These are phyloP conservation scores for Dicaeum eximium DNA, from an alignment of 2,113 vertebrate genomes.

Conservation along the genomic window DNA sequence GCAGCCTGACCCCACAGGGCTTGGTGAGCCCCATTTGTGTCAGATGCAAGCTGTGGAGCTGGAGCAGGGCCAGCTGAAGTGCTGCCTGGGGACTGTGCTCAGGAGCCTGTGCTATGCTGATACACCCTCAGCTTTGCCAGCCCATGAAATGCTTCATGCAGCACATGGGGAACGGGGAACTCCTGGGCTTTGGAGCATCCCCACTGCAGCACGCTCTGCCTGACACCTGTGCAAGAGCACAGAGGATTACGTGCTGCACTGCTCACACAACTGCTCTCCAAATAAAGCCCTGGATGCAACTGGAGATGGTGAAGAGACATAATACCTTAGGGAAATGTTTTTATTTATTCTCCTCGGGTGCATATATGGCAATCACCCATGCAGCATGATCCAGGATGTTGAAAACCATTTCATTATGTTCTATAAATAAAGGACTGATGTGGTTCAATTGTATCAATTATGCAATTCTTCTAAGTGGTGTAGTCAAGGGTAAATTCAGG, in stretches of 20 bases:
- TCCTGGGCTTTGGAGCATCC: rapidly evolving
- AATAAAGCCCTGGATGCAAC: not conserved
- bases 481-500: slow-evolving; percentile 29
- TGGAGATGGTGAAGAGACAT: not conserved
- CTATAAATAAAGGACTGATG: slow-evolving; percentile 61
- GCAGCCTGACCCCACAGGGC: rapidly evolving
- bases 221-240: not conserved
- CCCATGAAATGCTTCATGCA: rapidly evolving
- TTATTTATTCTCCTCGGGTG: slow-evolving; percentile 36
- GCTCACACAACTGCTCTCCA: not conserved
- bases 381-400: slow-evolving; percentile 5
- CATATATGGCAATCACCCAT: slow-evolving; percentile 22
- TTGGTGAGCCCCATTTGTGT: not conserved
- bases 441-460: slow-evolving; percentile 63
- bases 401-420: slow-evolving; percentile 63
- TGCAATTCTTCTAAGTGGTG: slow-evolving; percentile 50
- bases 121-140: not conserved
- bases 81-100: rapidly evolving
- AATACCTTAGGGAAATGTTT: slow-evolving; percentile 28
- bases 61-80: not conserved
- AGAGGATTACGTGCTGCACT: not conserved
- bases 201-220: not conserved
- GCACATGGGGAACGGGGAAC: rapidly evolving
- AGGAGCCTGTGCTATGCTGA: rapidly evolving
- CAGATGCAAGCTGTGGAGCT: not conserved